Base-by-base conservation (phyloP, 1,140 invertebrate species). In the Drosophila mauritiana region DNA sequence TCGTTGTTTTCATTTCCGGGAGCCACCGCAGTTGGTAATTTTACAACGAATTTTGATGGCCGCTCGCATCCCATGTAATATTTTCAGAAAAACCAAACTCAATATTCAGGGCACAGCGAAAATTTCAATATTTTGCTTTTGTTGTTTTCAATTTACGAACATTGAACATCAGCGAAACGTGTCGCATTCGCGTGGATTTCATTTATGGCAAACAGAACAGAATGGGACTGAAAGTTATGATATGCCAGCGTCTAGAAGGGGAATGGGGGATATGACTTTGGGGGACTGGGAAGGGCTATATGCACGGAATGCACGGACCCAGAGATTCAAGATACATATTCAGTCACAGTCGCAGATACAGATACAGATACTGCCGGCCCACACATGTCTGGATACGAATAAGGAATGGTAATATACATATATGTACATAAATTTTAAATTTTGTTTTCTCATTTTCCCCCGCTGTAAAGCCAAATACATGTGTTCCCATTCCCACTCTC, bases 71-170 rank as follows among this genome's bases (percentile, higher is more conserved):
- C 42, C 37, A 37, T 42, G 53, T 58, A 51, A 51, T 64, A 64
- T 55, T 64, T 43, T 39, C 31, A 6, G n/a, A 51, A 52, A 53
- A 53, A 13, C 63, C 61, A 68, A 88, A 82, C 78, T 88, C 72
- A 52, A 80, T 89, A 80, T 88, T 83, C 84, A 68, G 63, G 25
- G 42, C 84, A 83, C 83, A 88, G 36, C 43, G 39, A 12, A 67
- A 72, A 73, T 79, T 88, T 83, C 76, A 89, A 88, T 88, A 80
- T 67, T 82, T 80, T 42, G 63, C 68, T 81, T 82, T 70, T 80
- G 59, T 67, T 77, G 55, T 78, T 86, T 86, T 88, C 79, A 88
- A 89, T 83, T 86, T 76, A 79, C 74, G 72, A 82, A 63, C 74
- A 59, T 67, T 39, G 58, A 80, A 63, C 48, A 65, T 72, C 72